Percentiles rank a stretch among this genome's conserved stretches.
phyloP scores from a whole-genome alignment of 2,113 vertebrate species.

The Cottus gobio region DNA sequence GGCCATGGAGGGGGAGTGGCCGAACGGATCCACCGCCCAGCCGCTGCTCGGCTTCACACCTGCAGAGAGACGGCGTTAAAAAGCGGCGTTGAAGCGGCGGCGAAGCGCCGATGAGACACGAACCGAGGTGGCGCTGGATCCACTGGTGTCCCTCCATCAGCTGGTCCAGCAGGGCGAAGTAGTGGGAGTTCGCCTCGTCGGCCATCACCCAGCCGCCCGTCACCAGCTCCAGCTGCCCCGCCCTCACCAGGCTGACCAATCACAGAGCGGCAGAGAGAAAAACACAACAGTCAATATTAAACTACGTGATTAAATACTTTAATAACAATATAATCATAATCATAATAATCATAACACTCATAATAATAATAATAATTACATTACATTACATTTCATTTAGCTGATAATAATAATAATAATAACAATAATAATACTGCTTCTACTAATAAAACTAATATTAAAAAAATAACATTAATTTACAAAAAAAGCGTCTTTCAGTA shows the following conservation, averaged over 20 bases:
- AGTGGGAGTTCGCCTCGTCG: conserved; percentile 92
- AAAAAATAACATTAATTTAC: too few species aligned
- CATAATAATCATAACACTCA: too few species aligned
- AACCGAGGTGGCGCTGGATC: conserved; percentile 91
- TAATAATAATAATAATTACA: too few species aligned
- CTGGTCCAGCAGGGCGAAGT: conserved; percentile 92
- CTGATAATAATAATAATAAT: too few species aligned
- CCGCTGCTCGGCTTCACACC: conserved; percentile 89
- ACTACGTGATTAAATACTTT: background rate
- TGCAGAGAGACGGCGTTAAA: conserved; percentile 45
- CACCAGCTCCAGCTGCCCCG: conserved; percentile 91
- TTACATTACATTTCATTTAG: too few species aligned
- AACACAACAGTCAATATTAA: background rate
- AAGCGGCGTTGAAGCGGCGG: background rate
- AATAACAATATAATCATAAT: too few species aligned
- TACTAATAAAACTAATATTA: too few species aligned
- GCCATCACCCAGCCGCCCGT: conserved; percentile 97
- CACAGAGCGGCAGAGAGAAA: conserved; percentile 46
- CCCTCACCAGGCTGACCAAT: conserved; percentile 85
- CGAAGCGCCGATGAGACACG: too few species aligned
- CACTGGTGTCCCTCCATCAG: conserved; percentile 95
- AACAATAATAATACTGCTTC: too few species aligned
- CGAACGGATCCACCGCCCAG: conserved; percentile 94
- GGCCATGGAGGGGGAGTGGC: conserved; percentile 92
- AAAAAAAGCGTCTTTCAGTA: too few species aligned